Percentiles rank a stretch among this genome's conserved stretches.
Conservation (phyloP, 2,888 invertebrate genomes). For the Lasioglossum marginatum region DNA sequence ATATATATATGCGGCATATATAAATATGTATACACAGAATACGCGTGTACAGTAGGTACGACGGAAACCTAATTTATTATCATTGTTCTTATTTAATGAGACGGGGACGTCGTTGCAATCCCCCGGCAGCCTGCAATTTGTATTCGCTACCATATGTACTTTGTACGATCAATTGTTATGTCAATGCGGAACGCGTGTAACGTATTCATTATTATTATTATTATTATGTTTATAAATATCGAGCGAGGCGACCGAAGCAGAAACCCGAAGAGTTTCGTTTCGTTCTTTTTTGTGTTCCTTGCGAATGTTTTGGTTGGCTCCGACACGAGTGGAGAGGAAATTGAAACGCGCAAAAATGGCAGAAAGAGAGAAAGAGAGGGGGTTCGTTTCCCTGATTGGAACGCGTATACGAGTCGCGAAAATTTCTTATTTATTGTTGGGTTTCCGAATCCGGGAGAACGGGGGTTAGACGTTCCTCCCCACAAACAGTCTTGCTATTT, state of each 20-base stretch:
- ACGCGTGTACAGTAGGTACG: constrained; percentile 64
- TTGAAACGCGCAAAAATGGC: background rate
- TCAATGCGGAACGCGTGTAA: constrained; percentile 35
- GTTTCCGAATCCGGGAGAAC: constrained; percentile 50
- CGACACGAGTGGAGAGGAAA: background rate
- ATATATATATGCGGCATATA: constrained; percentile 58
- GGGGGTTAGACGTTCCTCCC: constrained; percentile 52
- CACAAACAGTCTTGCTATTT: constrained; percentile 63
- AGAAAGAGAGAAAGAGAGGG: constrained; percentile 6
- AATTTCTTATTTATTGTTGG: constrained; percentile 70
- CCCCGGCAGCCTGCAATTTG: constrained; percentile 37
- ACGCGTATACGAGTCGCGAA: constrained; percentile 62
- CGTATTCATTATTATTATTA: constrained; percentile 41
- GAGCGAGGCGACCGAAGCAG: background rate
- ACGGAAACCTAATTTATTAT: constrained; percentile 69
- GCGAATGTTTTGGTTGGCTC: constrained; percentile 9
- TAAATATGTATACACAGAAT: constrained; percentile 38
- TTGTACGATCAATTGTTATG: constrained; percentile 58
- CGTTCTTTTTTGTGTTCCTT: constrained; percentile 23
- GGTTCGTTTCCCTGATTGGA: constrained; percentile 47
- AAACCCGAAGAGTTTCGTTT: constrained; percentile 18
- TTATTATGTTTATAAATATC: constrained; percentile 23
- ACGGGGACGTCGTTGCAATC: constrained; percentile 24
- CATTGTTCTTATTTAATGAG: constrained; percentile 68
- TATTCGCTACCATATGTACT: constrained; percentile 47